Conservation (phyloP, 2,888 invertebrate species). For the Conistra vaccinii region DNA sequence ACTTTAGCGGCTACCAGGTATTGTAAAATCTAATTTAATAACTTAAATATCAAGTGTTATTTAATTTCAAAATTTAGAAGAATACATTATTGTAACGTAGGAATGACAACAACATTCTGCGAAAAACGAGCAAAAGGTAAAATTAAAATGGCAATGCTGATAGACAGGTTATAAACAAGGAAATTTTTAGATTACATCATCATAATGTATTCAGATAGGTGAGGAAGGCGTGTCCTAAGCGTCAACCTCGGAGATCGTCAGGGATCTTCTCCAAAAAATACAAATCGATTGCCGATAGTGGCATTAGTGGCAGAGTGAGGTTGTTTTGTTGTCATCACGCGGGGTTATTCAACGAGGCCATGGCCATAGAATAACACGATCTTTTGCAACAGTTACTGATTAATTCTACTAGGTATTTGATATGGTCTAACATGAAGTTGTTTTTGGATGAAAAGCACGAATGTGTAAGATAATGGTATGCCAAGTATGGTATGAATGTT, state of each 20-base stretch:
- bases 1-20: too few relatives aligned
- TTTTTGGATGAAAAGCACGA: neutral
- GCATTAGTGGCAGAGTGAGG: slow-evolving; percentile 33
- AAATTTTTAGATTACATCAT: slow-evolving; percentile 24
- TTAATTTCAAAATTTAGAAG: neutral
- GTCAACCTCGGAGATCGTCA: slow-evolving; percentile 18
- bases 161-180: slow-evolving; percentile 1
- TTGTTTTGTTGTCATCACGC: slow-evolving; percentile 64
- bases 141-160: neutral
- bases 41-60: too few relatives aligned
- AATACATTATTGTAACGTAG: neutral
- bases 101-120: neutral
- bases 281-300: slow-evolving; percentile 36
- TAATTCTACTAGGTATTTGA: slow-evolving; percentile 40
- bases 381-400: slow-evolving; percentile 48
- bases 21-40: neutral
- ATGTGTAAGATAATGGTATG: neutral
- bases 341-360: slow-evolving; percentile 63
- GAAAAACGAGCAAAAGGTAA: neutral
- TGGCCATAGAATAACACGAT: slow-evolving; percentile 68
- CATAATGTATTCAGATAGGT: slow-evolving; percentile 34
- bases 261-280: slow-evolving; percentile 50
- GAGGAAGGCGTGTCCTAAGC: slow-evolving; percentile 25
- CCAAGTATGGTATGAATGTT: neutral
- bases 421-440: slow-evolving; percentile 1